phyloP scores from a whole-genome alignment of 2,797 vertebrate species.

The Hybognathus amarus region DNA sequence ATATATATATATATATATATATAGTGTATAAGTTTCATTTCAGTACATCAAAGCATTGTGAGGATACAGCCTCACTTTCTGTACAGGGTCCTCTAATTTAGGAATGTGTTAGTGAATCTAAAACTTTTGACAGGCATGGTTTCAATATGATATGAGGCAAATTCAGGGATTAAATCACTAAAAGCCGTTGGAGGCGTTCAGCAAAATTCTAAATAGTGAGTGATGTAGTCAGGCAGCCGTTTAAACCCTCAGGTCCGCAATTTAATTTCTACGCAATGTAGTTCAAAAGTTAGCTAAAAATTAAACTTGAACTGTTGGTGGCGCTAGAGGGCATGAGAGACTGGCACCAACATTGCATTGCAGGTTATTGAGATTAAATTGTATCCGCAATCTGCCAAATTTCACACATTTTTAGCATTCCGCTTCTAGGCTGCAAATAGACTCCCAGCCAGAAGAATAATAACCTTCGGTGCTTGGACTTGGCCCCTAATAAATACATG shows the following conservation, averaged over 20 bases:
- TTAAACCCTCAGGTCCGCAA: background rate
- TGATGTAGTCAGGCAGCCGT: background rate
- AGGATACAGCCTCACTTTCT: background rate
- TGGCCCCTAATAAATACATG: background rate
- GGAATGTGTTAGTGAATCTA: background rate
- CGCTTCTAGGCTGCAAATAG: background rate
- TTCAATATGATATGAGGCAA: background rate
- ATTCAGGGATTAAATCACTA: background rate
- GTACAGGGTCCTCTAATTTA: background rate
- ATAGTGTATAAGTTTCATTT: background rate
- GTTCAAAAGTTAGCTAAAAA: background rate
- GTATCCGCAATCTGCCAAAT: background rate
- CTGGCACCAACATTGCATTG: background rate
- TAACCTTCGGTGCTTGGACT: background rate
- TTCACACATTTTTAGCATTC: slow-evolving; percentile 8
- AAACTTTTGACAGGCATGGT: background rate
- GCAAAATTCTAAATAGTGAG: background rate
- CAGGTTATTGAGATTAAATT: background rate
- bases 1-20: too few species aligned
- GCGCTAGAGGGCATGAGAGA: background rate
- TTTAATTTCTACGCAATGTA: background rate
- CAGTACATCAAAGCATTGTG: background rate
- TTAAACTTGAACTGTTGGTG: background rate
- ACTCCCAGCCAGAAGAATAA: slow-evolving; percentile 11
- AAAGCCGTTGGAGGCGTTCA: background rate